A percentile compares a stretch with the other conserved stretches of the same genome.
Evolutionary conservation across 2,888 invertebrate species (phyloP).

Genomic region (Euclidia mi): DNA sequence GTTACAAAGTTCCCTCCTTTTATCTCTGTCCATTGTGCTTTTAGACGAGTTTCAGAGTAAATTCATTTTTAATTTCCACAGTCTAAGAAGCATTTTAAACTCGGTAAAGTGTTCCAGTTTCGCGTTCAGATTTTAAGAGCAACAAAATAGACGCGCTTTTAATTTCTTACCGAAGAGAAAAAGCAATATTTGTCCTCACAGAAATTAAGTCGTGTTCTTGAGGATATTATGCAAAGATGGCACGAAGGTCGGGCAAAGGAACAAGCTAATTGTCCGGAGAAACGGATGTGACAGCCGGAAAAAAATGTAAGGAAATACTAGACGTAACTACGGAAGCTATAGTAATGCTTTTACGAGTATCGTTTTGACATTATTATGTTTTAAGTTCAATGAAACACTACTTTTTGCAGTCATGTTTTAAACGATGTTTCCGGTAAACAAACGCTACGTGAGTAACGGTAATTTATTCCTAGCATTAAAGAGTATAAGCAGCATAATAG

Average conservation of each 20-base stretch:
- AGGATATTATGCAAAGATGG: slow-evolving; percentile 67
- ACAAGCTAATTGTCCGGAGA: slow-evolving; percentile 74
- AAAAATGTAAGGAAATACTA: slow-evolving; percentile 68
- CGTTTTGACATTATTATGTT: slow-evolving; percentile 40
- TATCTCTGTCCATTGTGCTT: slow-evolving; percentile 60
- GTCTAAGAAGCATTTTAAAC: slow-evolving; percentile 47
- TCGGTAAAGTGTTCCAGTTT: slow-evolving; percentile 33
- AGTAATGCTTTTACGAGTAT: slow-evolving; percentile 57
- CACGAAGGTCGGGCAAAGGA: slow-evolving; percentile 57
- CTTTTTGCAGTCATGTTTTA: background rate
- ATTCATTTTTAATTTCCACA: slow-evolving; percentile 64
- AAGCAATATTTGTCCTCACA: slow-evolving; percentile 62
- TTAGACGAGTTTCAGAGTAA: slow-evolving; percentile 55
- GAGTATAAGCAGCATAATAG: slow-evolving; percentile 23
- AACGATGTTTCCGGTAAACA: background rate
- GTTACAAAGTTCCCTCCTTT: slow-evolving; percentile 60
- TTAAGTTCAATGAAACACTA: slow-evolving; percentile 8
- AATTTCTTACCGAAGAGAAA: slow-evolving; percentile 45
- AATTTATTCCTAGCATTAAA: slow-evolving; percentile 4
- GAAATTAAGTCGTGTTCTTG: slow-evolving; percentile 67
- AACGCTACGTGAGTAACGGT: background rate
- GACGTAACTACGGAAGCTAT: slow-evolving; percentile 61
- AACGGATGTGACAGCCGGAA: slow-evolving; percentile 72
- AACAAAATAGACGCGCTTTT: slow-evolving; percentile 32
- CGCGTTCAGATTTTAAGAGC: slow-evolving; percentile 35